Evolutionary conservation across 2,113 vertebrate genomes (phyloP), one percentile per base, ranked within the genome.

Genomic region (Melanerpes formicivorus): DNA sequence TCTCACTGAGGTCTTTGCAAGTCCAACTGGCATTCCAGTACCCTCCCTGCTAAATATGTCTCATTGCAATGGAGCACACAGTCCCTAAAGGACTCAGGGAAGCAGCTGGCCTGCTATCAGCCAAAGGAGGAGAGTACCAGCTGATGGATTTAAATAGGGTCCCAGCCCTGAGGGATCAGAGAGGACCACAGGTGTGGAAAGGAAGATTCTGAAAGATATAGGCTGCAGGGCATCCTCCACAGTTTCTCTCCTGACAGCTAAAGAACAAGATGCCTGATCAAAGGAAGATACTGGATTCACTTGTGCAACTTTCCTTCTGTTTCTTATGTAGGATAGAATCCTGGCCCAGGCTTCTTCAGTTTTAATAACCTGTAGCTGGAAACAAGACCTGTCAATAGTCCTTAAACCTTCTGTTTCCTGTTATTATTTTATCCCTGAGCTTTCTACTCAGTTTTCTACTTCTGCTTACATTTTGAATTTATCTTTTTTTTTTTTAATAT

Each of bases 61-160:
- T 56, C 3, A 0, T 26, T 79, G 73, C 73, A 90, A 34, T 42
- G 44, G 19, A 87, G 48, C 60, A 90, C 48, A n/a, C 18, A 44
- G 32, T 67, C 29, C 42, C 58, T 1, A 3, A 95, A 88, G 30
- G 54, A 50, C 70, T 22, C 3, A 0, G 48, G 48, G 23, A 65
- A 90, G 80, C 90, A 95, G 92, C 93, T 95, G 95, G 76, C 44
- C 70, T 79, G 73, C n/a, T 91, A 32, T 64, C 56, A 77, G 79
- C 79, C 79, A 83, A 71, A 8, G 52, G 46, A 34, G 10, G n/a
- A 65, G 64, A 77, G n/a, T 19, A 25, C 79, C 80, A 88, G 85
- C 80, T 90, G 90, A 78, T 58, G 32, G 64, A 90, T 62, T 88
- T 72, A 90, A 95, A 80, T 48, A 93, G 23, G 58, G 46, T 54